Base-by-base conservation (phyloP, 2,888 invertebrate species). In the Gymnoscelis rufifasciata region DNA sequence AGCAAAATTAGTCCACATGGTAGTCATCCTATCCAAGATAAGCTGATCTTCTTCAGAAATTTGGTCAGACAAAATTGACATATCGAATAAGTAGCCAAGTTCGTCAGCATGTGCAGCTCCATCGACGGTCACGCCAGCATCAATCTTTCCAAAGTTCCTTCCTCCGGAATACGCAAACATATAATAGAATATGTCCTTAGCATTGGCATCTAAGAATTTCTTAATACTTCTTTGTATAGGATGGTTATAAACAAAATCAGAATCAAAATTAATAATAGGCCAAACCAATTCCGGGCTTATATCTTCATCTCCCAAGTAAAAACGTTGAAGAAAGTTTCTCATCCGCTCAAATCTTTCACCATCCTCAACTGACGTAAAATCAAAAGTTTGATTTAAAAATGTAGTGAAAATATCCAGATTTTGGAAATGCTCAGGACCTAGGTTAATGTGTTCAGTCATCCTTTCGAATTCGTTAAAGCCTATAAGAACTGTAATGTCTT, bases 1-100 rank as follows among this genome's bases (percentile, higher is more conserved):
- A 0, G 62, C 78, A 40, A 82, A 83, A 47, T 83, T 83, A 0
- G 83, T 68, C 83, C 83, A 83, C 65, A 83, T 61, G 0, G 66
- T 66, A 0, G 81, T 82, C 53, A 83, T 70, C 12, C 68, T 63
- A 41, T 81, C 69, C 23, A 77, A 66, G 0, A 67, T 47, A 1
- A 73, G 40, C 57, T 71, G 59, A 56, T 83, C 83, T 37, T 63
- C 52, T 1, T 44, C 23, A 0, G 58, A 50, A 0, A 61, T 56
- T 3, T 40, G 49, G 1, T 55, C 53, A 1, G 58, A 38, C 8
- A 59, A 39, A 3, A 15, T 24, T 0, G 7, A 6, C 24, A 39
- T 54, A 26, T 68, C 68, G 43, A 80, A 83, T 33, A 83, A 41
- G 51, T 82, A 84, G 1, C 63, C 56, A 0, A 71, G 7, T 2